Conservation (phyloP, 2,888 invertebrate species). For the Uloborus plumipes region DNA sequence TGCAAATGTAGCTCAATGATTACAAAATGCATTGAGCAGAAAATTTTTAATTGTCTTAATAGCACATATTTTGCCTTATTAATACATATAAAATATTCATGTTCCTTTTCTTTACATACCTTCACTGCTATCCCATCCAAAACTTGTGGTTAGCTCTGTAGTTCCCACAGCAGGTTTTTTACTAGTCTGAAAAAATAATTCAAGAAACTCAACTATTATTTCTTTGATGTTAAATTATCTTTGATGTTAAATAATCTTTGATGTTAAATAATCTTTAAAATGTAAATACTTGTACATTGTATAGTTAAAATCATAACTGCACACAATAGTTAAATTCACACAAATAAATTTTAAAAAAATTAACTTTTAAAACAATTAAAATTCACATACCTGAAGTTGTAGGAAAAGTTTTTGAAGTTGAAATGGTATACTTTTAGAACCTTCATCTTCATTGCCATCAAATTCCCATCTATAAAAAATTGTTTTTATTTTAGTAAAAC, state of each 20-base stretch:
- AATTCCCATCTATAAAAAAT: slow-evolving; percentile 77
- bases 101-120: slow-evolving; percentile 68
- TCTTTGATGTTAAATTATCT: not conserved
- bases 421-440: slow-evolving; percentile 83
- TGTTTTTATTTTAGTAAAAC: not conserved
- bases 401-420: slow-evolving; percentile 88
- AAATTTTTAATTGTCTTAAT: too few species aligned
- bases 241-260: not conserved
- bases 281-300: too few species aligned
- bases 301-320: too few species aligned
- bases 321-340: too few species aligned
- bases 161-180: slow-evolving; percentile 85
- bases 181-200: slow-evolving; percentile 77
- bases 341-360: slow-evolving; percentile 32
- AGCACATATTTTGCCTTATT: too few species aligned
- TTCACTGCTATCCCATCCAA: slow-evolving; percentile 90
- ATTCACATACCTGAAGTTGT: slow-evolving; percentile 77
- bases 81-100: too few species aligned
- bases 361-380: slow-evolving; percentile 68
- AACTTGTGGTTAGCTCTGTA: slow-evolving; percentile 86
- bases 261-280: too few species aligned
- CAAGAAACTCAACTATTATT: not conserved
- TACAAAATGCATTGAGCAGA: too few species aligned
- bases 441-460: slow-evolving; percentile 78
- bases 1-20: too few species aligned